Base-by-base conservation (phyloP, 1,140 invertebrate genomes). In the Penaeus vannamei region DNA sequence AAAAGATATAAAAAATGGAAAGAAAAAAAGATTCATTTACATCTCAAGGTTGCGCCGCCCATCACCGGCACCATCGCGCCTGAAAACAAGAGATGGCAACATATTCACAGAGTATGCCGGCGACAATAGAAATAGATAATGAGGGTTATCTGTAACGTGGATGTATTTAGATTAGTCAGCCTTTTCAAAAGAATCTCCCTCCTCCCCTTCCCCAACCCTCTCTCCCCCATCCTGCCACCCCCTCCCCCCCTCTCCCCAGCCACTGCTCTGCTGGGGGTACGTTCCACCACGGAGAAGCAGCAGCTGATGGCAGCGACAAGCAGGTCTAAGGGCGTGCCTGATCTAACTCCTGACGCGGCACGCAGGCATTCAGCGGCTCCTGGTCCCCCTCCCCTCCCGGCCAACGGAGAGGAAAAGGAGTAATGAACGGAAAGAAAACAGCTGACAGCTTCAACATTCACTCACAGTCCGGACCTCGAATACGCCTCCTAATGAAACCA, bases 401-500 rank as follows among this genome's bases (percentile, higher is more conserved):
- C 19, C 32, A 61, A 62, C 59, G 36, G 76, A 59, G 42, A 60
- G 72, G 79, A 77, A 76, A 90, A 76, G 80, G 88, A 90, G 88
- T 76, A 81, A 72, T 81, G 77, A 83, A 81, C 61, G 76, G 76
- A 86, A 90, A 86, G 76, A 90, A 85, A 90, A 85, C 79, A 85
- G 84, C 76, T 81, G 88, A 81, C 79, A 83, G 77, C 66, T 23
- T 69, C 80, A 87, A 69, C 80, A 89, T 77, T 89, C 87, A 84
- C 87, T 84, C 87, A 84, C 87, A 77, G 69, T 76, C 87, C 62
- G 61, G 81, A 59, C 69, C 82, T 84, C 87, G 87, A 89, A 89
- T 89, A 89, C 87, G 87, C 26, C 36, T 83, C 87, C 87, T 89
- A 89, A 89, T 89, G 87, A 89, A 84, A 89, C 81, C 87, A 89